Conservation (phyloP, 2,113 vertebrate species). For the Proteles cristata region DNA sequence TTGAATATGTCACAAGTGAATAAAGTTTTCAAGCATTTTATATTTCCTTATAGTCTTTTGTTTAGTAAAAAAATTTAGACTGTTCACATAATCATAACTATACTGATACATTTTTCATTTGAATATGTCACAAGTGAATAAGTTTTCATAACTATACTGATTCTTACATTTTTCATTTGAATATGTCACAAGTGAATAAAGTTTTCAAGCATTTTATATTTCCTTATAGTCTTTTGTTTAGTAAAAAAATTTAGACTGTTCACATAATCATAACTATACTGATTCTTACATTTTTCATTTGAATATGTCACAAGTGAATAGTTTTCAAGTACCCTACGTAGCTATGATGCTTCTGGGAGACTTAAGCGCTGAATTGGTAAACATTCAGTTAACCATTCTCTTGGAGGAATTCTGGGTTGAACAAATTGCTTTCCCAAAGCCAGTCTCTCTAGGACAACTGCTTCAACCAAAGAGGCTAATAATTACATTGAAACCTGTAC, state of each 20-base stretch:
- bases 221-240: neutral
- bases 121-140: constrained; percentile 21
- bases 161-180: constrained; percentile 39
- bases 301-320: too few relatives aligned
- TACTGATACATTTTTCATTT: constrained; percentile 22
- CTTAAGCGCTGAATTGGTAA: neutral
- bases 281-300: too few relatives aligned
- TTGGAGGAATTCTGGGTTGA: neutral
- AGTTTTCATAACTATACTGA: neutral
- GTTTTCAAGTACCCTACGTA: neutral
- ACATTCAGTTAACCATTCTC: neutral
- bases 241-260: neutral
- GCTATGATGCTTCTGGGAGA: neutral
- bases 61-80: neutral
- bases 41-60: neutral
- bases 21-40: neutral
- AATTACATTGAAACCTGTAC: neutral
- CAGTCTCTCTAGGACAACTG: neutral
- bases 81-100: neutral
- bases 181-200: constrained; percentile 8
- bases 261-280: neutral
- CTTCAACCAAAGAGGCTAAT: constrained; percentile 36
- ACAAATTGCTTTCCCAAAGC: constrained; percentile 5
- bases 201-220: neutral
- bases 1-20: constrained; percentile 17